These are phyloP conservation scores for Eilema sororculum DNA, from an alignment of 2,888 invertebrate species.

Conservation along the genomic window DNA sequence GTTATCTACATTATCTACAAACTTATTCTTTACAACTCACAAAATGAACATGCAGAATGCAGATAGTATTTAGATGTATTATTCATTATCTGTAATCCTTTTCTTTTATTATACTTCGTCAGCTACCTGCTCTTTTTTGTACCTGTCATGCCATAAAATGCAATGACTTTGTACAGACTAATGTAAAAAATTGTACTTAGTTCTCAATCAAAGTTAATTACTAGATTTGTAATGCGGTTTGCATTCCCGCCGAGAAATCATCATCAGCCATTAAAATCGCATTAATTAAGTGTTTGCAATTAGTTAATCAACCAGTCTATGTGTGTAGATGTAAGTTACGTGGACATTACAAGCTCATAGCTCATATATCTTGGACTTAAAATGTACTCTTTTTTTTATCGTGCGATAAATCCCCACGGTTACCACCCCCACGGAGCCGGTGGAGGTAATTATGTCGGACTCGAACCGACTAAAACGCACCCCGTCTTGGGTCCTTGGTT, in stretches of 20 bases:
- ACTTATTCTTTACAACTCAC: constrained; percentile 2
- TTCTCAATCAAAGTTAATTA: neutral
- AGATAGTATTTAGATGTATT: neutral
- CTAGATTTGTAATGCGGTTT: neutral
- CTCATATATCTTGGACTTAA: too few relatives aligned
- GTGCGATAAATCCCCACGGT: too few relatives aligned
- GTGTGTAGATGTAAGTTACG: too few relatives aligned
- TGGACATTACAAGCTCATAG: neutral
- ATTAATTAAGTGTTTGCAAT: neutral
- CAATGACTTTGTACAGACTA: neutral
- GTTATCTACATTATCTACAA: neutral
- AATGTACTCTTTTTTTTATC: too few relatives aligned
- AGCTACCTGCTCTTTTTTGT: neutral
- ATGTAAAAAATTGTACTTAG: neutral
- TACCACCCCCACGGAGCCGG: too few relatives aligned
- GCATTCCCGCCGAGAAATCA: neutral
- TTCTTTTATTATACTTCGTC: neutral
- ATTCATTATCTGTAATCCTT: neutral
- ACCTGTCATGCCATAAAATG: neutral
- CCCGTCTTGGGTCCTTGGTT: too few relatives aligned
- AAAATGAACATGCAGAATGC: neutral
- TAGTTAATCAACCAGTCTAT: neutral
- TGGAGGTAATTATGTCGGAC: too few relatives aligned
- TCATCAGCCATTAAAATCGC: neutral
- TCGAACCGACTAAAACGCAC: too few relatives aligned